Evolutionary conservation across 2,888 invertebrate species (phyloP), one percentile per base, ranked within the genome.

Genomic region (Drosophila ezoana): DNA sequence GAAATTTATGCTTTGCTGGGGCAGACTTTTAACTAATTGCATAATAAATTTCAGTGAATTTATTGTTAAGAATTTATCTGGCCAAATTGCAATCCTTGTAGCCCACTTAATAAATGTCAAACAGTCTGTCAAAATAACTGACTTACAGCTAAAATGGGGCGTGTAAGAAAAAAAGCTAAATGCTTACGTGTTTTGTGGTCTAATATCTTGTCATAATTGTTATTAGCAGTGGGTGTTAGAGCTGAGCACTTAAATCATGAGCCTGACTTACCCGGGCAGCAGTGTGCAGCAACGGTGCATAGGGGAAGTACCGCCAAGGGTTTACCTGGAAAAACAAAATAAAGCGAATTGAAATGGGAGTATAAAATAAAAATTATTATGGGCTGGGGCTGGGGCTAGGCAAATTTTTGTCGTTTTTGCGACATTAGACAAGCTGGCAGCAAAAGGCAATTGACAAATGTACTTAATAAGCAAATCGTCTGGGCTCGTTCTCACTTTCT

Each of bases 21-120:
- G 18, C 49, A 45, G 63, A 49, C 49, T 81, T 81, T 85, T 82
- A 80, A 79, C 79, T 85, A 82, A 87, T 85, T 82, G 84, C 82
- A 76, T 70, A 87, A 85, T 85, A 85, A 85, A 85, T 85, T 85
- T 56, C 53, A 67, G 52, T 41, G 37, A 78, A 81, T 81, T 84
- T 87, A 81, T 80, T 65, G 70, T 56, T 32, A 35, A 64, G 54
- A 70, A 72, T 76, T 72, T 72, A 76, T 53, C 59, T 54, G 23
- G n/a, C n/a, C 57, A 44, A 51, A 48, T 43, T 61, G 54, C 68
- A 61, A 38, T 57, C 64, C 52, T 66, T 56, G 28, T 41, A 16
- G 20, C 4, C 40, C 58, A 65, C 47, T 72, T 76, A 72, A 72
- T 80, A 60, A 72, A 53, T 68, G 86, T 78, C 86, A 67, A 68